These are phyloP conservation scores for Dreissena rostriformis DNA, from an alignment of 1,140 invertebrate species.

Conservation along the genomic window DNA sequence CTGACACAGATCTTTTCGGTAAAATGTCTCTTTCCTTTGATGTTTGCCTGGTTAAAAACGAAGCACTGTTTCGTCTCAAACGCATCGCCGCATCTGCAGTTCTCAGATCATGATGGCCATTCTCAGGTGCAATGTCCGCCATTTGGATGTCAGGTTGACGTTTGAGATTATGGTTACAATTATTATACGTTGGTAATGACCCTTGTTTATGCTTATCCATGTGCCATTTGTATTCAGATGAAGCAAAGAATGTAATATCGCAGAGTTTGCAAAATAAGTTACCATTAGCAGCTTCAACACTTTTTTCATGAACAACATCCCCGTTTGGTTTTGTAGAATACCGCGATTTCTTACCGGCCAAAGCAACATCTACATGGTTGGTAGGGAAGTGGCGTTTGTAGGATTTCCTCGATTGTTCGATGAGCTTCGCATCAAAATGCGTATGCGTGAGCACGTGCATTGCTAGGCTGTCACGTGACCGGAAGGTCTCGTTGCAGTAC, in stretches of 20 bases:
- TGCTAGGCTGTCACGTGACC: conserved; percentile 31
- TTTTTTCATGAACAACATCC: neutral
- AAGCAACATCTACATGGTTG: neutral
- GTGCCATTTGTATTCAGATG: conserved; percentile 41
- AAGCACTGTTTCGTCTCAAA: conserved; percentile 44
- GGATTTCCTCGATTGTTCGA: neutral
- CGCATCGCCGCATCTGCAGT: neutral
- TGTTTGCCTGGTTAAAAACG: neutral
- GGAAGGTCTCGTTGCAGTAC: conserved; percentile 41
- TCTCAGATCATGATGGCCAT: no score
- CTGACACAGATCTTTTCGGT: conserved; percentile 32
- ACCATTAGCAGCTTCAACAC: neutral
- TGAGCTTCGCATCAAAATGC: neutral
- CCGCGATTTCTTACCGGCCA: neutral
- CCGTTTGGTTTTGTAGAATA: neutral
- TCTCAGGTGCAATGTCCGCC: neutral
- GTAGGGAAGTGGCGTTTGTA: conserved; percentile 26
- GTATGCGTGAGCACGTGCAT: conserved; percentile 51
- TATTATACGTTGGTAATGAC: neutral
- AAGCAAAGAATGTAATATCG: conserved; percentile 31
- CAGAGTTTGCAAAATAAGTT: conserved; percentile 40
- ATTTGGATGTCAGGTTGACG: neutral
- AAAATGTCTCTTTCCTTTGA: neutral
- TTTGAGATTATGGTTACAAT: neutral
- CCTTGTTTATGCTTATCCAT: neutral